A percentile compares a stretch with the other conserved stretches of the same genome.
Conservation (phyloP, 2,888 invertebrate species). For the Drosophila koepferae region DNA sequence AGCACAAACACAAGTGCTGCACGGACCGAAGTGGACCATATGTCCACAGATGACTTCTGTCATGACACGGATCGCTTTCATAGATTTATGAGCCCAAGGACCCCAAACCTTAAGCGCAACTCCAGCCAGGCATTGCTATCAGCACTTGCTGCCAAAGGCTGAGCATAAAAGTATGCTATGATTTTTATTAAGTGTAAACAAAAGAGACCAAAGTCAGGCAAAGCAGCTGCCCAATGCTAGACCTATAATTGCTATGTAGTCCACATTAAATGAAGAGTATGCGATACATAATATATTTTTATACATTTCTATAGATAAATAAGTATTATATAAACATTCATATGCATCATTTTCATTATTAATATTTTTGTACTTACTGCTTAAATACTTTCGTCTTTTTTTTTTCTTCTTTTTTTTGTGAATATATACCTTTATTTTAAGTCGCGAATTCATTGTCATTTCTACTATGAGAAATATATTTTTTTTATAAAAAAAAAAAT, state of each 20-base stretch:
- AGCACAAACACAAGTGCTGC: constrained; percentile 60
- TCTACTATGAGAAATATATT: no score
- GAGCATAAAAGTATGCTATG: constrained; percentile 10
- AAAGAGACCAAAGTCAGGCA: background rate
- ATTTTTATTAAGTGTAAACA: constrained; percentile 6
- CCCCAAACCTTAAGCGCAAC: background rate
- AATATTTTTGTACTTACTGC: no score
- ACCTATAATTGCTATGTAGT: background rate
- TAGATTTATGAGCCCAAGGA: constrained; percentile 14
- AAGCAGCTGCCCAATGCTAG: background rate
- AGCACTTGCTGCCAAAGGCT: constrained; percentile 8
- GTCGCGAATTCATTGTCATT: no score
- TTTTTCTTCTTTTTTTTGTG: no score
- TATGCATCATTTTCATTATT: no score
- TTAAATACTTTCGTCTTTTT: no score
- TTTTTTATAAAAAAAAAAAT: no score
- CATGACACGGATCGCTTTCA: background rate
- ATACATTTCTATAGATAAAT: no score
- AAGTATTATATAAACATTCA: no score
- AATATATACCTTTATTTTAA: no score
- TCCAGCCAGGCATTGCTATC: background rate
- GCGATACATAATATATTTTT: background rate
- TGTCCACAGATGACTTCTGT: constrained; percentile 11
- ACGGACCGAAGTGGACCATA: constrained; percentile 12
- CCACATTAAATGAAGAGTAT: no score